These are phyloP conservation scores for Callionymus lyra DNA, from an alignment of 2,113 vertebrate species.

Conservation along the genomic window DNA sequence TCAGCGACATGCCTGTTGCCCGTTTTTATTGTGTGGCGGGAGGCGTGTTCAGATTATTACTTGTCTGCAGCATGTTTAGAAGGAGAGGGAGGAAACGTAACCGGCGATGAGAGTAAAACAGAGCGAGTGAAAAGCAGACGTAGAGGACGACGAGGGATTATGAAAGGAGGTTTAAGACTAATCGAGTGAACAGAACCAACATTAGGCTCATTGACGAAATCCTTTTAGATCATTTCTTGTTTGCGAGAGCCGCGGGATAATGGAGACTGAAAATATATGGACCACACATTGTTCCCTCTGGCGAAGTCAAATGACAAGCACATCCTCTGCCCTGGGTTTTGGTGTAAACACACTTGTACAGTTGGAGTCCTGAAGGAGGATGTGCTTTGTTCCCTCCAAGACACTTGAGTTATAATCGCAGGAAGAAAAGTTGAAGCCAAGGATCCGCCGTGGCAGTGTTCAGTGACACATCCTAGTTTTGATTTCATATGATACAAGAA, in stretches of 20 bases:
- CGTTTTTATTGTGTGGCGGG: not conserved
- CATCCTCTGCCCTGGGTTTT: conserved; percentile 5
- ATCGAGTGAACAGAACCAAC: conserved; percentile 14
- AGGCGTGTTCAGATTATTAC: conserved; percentile 36
- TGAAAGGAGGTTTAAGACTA: conserved; percentile 5
- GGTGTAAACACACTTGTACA: not conserved
- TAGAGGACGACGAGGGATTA: conserved; percentile 11
- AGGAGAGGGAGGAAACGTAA: conserved; percentile 1
- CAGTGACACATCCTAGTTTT: too few relatives aligned
- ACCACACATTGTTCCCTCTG: conserved; percentile 15
- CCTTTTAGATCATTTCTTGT: conserved; percentile 25
- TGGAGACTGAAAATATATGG: conserved; percentile 22
- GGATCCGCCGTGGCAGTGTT: too few relatives aligned
- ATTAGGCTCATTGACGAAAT: conserved; percentile 26
- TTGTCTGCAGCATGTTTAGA: conserved; percentile 17
- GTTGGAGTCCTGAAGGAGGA: conserved; percentile 4
- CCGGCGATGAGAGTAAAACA: conserved; percentile 25
- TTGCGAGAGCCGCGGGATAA: conserved; percentile 20
- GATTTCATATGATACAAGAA: too few relatives aligned
- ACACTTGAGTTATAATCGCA: conserved; percentile 2
- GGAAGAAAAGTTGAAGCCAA: too few relatives aligned
- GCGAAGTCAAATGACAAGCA: conserved; percentile 22
- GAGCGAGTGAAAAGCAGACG: conserved; percentile 3
- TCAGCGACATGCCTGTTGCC: too few relatives aligned
- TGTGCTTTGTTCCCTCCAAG: not conserved